These are phyloP conservation scores for Tolmerus cingulatus DNA, from an alignment of 2,888 invertebrate genomes.

Conservation along the genomic window DNA sequence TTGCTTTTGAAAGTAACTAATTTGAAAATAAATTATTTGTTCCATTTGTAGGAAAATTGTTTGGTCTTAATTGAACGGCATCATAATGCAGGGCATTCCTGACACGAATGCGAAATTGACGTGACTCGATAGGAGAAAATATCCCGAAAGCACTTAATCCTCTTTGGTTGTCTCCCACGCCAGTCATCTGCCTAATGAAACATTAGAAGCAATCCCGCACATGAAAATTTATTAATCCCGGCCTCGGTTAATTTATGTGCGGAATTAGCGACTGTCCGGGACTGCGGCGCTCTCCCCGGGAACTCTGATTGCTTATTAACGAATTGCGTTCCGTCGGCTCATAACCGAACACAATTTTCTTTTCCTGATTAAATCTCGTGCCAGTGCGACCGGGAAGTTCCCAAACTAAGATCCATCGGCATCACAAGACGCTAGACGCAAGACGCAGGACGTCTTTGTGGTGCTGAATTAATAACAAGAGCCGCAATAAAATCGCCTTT, in stretches of 20 bases:
- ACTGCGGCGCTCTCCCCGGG: background rate
- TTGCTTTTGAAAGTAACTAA: no score
- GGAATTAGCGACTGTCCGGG: background rate
- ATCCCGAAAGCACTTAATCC: background rate
- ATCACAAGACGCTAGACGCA: background rate
- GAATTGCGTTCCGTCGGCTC: background rate
- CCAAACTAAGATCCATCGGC: background rate
- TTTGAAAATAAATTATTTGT: background rate
- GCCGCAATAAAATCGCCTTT: background rate
- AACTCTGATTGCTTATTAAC: constrained; percentile 31
- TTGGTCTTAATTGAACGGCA: background rate
- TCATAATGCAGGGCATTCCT: background rate
- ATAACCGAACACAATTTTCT: constrained; percentile 11
- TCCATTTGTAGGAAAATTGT: background rate
- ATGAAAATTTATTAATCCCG: background rate
- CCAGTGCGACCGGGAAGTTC: background rate
- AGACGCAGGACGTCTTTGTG: background rate
- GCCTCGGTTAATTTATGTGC: constrained; percentile 4
- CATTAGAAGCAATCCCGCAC: background rate
- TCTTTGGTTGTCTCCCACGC: background rate
- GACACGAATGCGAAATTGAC: background rate
- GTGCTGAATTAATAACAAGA: constrained; percentile 35
- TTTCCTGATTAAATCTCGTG: constrained; percentile 21
- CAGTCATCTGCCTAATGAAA: background rate
- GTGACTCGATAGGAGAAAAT: background rate